Conservation (phyloP, 2,797 vertebrate genomes). For the Meda fulgida region DNA sequence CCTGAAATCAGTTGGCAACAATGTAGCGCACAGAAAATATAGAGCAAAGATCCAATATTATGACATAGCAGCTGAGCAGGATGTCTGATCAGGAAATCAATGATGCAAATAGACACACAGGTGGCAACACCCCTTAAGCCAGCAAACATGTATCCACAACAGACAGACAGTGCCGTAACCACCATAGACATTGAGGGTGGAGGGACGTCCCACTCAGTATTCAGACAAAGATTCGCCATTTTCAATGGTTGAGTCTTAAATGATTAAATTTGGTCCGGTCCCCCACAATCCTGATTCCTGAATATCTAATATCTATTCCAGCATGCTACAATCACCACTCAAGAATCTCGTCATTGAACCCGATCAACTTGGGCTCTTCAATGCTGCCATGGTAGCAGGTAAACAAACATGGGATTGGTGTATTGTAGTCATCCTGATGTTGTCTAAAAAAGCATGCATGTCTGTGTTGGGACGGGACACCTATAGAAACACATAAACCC, state of each 20-base stretch:
- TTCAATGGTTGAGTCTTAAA: conserved; percentile 1
- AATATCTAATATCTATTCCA: conserved; percentile 50
- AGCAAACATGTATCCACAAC: conserved; percentile 48
- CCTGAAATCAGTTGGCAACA: conserved; percentile 31
- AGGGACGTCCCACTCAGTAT: not conserved
- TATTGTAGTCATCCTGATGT: conserved; percentile 57
- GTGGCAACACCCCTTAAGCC: conserved; percentile 49
- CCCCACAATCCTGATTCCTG: not conserved
- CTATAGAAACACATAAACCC: conserved; percentile 31
- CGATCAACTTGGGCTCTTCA: conserved; percentile 68
- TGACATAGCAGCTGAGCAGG: conserved; percentile 29
- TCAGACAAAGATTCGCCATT: not conserved
- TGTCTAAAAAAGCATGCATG: conserved; percentile 50
- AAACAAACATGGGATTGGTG: conserved; percentile 72
- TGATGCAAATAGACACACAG: conserved; percentile 52
- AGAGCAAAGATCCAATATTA: conserved; percentile 10
- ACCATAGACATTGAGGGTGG: not conserved
- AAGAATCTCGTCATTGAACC: conserved; percentile 67
- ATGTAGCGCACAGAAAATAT: not conserved
- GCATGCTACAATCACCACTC: conserved; percentile 61
- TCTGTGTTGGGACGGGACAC: conserved; percentile 18
- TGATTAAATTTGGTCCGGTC: not conserved
- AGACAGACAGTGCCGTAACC: conserved; percentile 9
- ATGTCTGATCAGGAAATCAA: conserved; percentile 51
- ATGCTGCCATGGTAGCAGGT: conserved; percentile 72